Evolutionary conservation across 2,888 invertebrate genomes (phyloP).

Genomic region (Hylaea fasciaria): DNA sequence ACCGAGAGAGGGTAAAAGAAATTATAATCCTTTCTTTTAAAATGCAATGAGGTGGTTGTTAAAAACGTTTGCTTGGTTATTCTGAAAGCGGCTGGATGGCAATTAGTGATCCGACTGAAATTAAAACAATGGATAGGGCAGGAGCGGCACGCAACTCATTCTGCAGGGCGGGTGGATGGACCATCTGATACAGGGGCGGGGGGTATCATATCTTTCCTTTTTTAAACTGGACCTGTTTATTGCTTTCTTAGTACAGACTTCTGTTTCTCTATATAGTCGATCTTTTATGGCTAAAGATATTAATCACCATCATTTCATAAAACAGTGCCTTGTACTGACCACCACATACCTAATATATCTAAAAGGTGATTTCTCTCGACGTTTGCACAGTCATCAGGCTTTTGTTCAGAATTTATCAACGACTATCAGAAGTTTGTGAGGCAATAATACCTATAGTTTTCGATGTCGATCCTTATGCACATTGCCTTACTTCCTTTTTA

Average conservation of each 20-base stretch:
- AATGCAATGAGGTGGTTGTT: constrained; percentile 84
- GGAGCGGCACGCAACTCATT: constrained; percentile 58
- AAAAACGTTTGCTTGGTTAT: constrained; percentile 81
- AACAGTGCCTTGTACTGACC: too few relatives aligned
- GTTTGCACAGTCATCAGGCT: too few relatives aligned
- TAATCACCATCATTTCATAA: too few relatives aligned
- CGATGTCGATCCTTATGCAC: too few relatives aligned
- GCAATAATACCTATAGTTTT: too few relatives aligned
- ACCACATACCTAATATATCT: too few relatives aligned
- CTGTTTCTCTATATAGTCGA: too few relatives aligned
- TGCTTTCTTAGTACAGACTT: neutral
- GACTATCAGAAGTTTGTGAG: too few relatives aligned
- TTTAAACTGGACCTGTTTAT: neutral
- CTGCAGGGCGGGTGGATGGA: constrained; percentile 57
- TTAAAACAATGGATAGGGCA: constrained; percentile 78
- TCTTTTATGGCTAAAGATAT: too few relatives aligned
- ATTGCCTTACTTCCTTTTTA: too few relatives aligned
- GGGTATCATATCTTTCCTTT: constrained; percentile 38
- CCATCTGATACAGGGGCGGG: constrained; percentile 23
- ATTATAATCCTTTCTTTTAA: constrained; percentile 85
- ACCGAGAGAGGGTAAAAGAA: constrained; percentile 67
- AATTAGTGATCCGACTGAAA: constrained; percentile 81
- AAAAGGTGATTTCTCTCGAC: too few relatives aligned
- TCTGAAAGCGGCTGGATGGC: constrained; percentile 78
- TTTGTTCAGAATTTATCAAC: too few relatives aligned